Evolutionary conservation across 2,113 vertebrate genomes (phyloP).

Genomic region (Calidris pugnax): DNA sequence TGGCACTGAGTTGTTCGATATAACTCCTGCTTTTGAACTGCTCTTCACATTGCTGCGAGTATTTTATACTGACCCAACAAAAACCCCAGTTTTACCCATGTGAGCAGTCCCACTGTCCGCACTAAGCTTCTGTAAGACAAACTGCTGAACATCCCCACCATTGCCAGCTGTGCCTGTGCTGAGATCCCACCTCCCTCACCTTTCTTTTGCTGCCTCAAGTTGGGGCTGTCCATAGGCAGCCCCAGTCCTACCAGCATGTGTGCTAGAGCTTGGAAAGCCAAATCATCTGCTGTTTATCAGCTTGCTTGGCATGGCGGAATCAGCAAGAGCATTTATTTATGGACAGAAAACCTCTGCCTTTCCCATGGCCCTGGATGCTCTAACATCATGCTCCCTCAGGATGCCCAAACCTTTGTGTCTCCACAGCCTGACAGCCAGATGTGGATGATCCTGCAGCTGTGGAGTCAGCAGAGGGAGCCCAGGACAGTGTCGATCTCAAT

Average conservation of each 20-base stretch:
- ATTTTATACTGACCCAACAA: neutral
- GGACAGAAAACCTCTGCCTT: neutral
- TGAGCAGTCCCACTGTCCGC: neutral
- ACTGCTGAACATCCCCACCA: neutral
- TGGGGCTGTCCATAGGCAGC: neutral
- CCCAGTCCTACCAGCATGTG: neutral
- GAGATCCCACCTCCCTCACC: neutral
- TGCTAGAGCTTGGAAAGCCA: neutral
- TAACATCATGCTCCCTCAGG: neutral
- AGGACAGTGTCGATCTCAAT: neutral
- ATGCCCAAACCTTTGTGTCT: neutral
- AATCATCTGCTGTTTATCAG: neutral
- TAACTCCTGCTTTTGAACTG: neutral
- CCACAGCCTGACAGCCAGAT: neutral
- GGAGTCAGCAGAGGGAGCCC: neutral
- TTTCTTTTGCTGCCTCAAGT: neutral
- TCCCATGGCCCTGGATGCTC: neutral
- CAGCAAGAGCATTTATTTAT: neutral
- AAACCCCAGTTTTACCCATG: neutral
- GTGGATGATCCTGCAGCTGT: neutral
- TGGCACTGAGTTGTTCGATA: neutral
- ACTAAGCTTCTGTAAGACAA: neutral
- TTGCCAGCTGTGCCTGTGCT: neutral
- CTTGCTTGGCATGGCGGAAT: neutral
- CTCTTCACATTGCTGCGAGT: neutral